Conservation (phyloP, 2,888 invertebrate genomes). For the Malthinus flaveolus region DNA sequence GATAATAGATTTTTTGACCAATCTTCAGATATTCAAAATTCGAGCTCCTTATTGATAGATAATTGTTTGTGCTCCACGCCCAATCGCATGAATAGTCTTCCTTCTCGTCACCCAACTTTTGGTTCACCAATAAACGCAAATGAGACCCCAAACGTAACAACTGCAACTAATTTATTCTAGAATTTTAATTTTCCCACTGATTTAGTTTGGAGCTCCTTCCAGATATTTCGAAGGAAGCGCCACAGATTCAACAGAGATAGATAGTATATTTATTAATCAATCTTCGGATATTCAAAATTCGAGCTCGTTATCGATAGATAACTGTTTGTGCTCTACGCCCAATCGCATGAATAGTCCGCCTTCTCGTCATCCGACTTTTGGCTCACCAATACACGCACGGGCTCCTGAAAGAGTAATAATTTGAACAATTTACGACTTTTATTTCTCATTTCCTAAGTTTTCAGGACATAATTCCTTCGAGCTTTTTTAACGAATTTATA, state of each 20-base stretch:
- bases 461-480: neutral
- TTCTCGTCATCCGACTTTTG: conserved; percentile 9
- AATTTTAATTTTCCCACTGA: no score
- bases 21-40: conserved; percentile 6
- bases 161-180: no score
- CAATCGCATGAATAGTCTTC: no score
- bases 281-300: no score
- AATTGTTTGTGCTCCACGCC: neutral
- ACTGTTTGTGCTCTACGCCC: conserved; percentile 9
- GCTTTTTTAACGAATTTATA: neutral
- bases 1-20: neutral
- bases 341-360: neutral
- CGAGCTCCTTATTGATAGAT: conserved; percentile 19
- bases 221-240: no score
- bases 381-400: conserved; percentile 10
- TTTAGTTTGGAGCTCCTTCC: no score
- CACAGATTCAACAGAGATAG: no score
- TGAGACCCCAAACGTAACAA: no score
- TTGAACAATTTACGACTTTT: neutral
- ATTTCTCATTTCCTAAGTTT: neutral
- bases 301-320: no score
- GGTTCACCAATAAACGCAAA: no score
- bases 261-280: no score
- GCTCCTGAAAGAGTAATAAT: neutral
- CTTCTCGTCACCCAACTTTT: no score